phyloP scores from a whole-genome alignment of 2,113 vertebrate species.

The Acrocephalus arundinaceus region DNA sequence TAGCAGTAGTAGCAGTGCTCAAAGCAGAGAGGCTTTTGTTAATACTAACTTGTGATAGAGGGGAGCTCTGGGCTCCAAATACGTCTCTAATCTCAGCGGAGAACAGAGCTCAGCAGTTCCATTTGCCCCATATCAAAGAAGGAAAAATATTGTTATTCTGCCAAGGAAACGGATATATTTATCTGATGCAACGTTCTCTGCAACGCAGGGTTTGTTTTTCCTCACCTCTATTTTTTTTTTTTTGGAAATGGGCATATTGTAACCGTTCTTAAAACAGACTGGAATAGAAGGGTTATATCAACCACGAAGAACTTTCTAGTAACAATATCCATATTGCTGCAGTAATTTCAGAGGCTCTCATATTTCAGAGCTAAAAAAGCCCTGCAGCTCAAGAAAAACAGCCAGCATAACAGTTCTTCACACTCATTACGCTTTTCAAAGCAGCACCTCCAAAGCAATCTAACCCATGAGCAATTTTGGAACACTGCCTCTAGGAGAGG shows the following conservation, averaged over 20 bases:
- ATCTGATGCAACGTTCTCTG: not conserved
- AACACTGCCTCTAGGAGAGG: not conserved
- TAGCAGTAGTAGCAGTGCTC: not conserved
- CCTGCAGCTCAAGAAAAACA: not conserved
- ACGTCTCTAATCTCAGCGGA: conserved; percentile 17
- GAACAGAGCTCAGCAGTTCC: conserved; percentile 7
- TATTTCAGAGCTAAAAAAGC: not conserved
- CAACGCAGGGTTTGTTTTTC: not conserved
- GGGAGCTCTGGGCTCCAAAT: not conserved
- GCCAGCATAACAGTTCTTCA: not conserved
- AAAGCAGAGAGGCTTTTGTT: not conserved
- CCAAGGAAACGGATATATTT: conserved; percentile 54
- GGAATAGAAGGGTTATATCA: not conserved
- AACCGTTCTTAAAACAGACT: not conserved
- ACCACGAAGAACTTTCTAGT: not conserved
- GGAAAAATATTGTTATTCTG: conserved; percentile 36
- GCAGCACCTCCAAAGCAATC: not conserved
- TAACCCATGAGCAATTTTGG: not conserved
- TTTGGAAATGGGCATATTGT: not conserved
- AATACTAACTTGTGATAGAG: not conserved
- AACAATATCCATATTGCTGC: not conserved
- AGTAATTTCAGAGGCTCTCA: not conserved
- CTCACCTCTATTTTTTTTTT: not conserved
- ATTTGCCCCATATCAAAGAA: conserved; percentile 22
- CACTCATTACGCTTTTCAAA: not conserved